Evolutionary conservation across 1,140 invertebrate species (phyloP), one percentile per base, ranked within the genome.

Genomic region (Temnothorax longispinosus): DNA sequence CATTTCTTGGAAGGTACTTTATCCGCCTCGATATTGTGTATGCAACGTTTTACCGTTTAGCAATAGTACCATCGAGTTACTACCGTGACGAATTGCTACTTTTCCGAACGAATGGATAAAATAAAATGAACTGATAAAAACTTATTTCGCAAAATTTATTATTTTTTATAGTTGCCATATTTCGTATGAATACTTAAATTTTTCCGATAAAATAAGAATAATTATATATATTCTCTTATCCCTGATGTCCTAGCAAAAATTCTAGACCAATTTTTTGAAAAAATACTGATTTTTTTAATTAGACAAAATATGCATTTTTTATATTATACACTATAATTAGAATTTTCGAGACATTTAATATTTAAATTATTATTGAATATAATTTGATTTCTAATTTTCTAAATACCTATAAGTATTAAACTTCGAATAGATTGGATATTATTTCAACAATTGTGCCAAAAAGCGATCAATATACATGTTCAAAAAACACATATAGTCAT

Each of bases 1-100:
- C 74, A 76, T 32, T 76, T 76, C 52, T 60, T 41, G 4, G 38
- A 60, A 60, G 15, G 50, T 74, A 8, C n/a, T 21, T 44, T 76
- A 75, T 75, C 72, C 35, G n/a, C 7, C 2, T 44, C 13, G 7
- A 60, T 62, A 77, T 62, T 62, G 75, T 21, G n/a, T 77, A 62
- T 27, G 15, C 54, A 54, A 38, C 18, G 18, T 7, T 72, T 35
- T 62, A 62, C 15, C 5, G 21, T 60, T 60, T 44, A 62, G 32
- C 15, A 62, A 18, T 32, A 77, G 41, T 44, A 77, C 15, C 18
- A n/a, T 44, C 15, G 21, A 76, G 38, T 76, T 58, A 58, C 21
- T 13, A n/a, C 32, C n/a, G 21, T 27, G 38, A 76, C 1, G 5
- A 60, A 44, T 32, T 44, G n/a, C 3, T 11, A 44, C 15, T 41